phyloP scores from a whole-genome alignment of 2,797 vertebrate species.

The Smutsia temminckii region DNA sequence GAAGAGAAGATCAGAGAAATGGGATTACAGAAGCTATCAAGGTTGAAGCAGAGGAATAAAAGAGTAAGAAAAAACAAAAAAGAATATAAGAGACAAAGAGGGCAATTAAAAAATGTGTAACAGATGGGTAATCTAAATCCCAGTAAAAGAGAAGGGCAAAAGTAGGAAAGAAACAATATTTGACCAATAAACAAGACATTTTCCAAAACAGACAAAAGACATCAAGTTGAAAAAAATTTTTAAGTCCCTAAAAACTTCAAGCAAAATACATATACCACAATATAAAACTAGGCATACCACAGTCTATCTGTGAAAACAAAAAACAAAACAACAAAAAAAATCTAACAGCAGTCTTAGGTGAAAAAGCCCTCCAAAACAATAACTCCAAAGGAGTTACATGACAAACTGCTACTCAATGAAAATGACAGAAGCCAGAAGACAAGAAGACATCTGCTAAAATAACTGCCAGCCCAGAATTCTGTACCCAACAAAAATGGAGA shows the following conservation, averaged over 20 bases:
- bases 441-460: not conserved
- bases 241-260: not conserved
- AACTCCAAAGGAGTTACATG: not conserved
- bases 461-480: not conserved
- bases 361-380: not conserved
- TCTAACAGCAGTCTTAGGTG: not conserved
- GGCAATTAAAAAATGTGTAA: not conserved
- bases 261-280: not conserved
- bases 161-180: not conserved
- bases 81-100: not conserved
- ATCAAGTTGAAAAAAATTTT: not conserved
- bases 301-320: not conserved
- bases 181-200: not conserved
- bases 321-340: not conserved
- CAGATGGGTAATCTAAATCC: not conserved
- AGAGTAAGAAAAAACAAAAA: not conserved
- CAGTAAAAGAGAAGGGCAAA: not conserved
- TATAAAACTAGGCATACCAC: not conserved
- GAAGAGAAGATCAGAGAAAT: not conserved
- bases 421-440: not conserved
- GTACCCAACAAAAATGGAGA: not conserved
- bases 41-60: not conserved
- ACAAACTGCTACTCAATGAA: not conserved
- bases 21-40: not conserved
- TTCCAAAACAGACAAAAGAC: not conserved